phyloP scores from a whole-genome alignment of 2,797 vertebrate genomes.

The Leucoraja ocellata region DNA sequence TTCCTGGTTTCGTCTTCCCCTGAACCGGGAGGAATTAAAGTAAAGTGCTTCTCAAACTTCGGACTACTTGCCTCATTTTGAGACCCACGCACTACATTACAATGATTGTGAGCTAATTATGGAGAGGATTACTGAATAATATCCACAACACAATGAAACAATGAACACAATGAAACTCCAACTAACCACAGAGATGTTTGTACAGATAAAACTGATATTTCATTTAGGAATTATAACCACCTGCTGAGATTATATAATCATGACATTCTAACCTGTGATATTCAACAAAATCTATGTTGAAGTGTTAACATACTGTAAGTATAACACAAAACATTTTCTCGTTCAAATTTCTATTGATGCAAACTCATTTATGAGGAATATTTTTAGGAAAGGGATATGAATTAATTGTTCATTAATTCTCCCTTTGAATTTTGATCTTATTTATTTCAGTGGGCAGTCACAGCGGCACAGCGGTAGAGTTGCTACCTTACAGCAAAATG shows the following conservation, averaged over 20 bases:
- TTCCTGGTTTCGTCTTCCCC: too few species aligned
- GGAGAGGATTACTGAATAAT: background rate
- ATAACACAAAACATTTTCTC: background rate
- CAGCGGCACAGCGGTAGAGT: too few species aligned
- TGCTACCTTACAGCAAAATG: too few species aligned
- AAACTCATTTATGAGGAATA: background rate
- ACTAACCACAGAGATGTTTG: background rate
- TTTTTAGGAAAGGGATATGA: background rate
- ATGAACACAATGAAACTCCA: background rate
- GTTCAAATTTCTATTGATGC: too few species aligned
- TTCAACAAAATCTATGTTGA: background rate
- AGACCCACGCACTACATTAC: too few species aligned
- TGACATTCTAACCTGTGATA: background rate
- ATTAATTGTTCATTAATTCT: background rate
- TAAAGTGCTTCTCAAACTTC: too few species aligned
- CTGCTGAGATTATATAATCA: background rate
- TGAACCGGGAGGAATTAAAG: too few species aligned
- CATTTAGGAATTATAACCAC: background rate
- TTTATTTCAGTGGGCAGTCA: too few species aligned
- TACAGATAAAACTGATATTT: background rate
- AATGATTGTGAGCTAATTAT: background rate
- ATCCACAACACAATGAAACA: background rate
- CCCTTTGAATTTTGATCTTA: too few species aligned
- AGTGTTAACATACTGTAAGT: background rate
- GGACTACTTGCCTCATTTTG: too few species aligned